phyloP scores from a whole-genome alignment of 2,797 vertebrate species.

The Chiloscyllium punctatum region DNA sequence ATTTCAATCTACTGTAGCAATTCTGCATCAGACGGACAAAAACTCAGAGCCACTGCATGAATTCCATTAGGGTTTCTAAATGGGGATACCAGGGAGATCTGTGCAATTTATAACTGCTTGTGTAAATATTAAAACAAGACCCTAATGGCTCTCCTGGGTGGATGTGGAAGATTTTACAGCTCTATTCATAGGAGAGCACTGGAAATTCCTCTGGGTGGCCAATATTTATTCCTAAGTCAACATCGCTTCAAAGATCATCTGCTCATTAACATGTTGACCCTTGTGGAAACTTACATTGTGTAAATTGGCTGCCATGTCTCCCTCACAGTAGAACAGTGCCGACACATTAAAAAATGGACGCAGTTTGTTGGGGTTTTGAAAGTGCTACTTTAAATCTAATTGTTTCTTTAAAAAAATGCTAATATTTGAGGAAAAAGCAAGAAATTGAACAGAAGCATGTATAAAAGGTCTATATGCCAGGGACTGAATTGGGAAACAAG shows the following conservation, averaged over 20 bases:
- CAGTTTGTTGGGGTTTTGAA: neutral
- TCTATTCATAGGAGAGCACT: neutral
- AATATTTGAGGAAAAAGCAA: neutral
- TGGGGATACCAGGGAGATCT: neutral
- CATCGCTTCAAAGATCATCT: neutral
- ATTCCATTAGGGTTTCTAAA: no score
- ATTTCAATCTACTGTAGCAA: neutral
- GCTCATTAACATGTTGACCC: neutral
- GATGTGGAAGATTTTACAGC: neutral
- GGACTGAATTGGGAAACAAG: constrained; percentile 40
- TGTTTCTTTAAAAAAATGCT: neutral
- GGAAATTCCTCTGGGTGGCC: neutral
- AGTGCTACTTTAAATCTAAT: neutral
- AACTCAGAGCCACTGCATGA: neutral
- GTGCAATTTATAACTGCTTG: neutral
- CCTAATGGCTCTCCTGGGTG: neutral
- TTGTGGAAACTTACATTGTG: neutral
- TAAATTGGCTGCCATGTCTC: neutral
- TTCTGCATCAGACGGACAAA: neutral
- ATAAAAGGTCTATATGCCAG: neutral
- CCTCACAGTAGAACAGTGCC: neutral
- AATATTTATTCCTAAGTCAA: neutral
- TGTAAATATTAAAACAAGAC: neutral
- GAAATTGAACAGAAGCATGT: neutral
- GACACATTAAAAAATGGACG: neutral